Conservation (phyloP, 2,113 vertebrate species). For the Muscicapa adusta region DNA sequence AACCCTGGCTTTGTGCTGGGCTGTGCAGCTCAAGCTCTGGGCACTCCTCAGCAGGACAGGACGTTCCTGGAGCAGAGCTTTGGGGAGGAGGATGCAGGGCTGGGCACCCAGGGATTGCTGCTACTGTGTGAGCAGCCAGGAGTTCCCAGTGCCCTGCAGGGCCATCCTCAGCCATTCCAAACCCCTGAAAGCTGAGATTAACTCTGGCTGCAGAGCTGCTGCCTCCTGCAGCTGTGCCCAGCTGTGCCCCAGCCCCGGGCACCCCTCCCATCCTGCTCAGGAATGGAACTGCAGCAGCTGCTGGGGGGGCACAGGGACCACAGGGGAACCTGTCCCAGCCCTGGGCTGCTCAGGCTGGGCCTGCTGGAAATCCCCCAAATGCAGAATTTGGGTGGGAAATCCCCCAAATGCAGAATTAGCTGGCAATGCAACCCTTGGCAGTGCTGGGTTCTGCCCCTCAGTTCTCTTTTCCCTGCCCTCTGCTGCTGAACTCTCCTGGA, state of each 20-base stretch:
- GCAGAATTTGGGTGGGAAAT: too few species aligned
- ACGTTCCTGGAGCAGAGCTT: not conserved
- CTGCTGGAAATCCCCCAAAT: too few species aligned
- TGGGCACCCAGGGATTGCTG: not conserved
- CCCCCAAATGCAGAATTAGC: not conserved
- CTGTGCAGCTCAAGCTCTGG: too few species aligned
- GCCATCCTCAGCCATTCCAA: not conserved
- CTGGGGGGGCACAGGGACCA: not conserved
- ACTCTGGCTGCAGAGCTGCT: not conserved
- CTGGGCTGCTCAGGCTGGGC: too few species aligned
- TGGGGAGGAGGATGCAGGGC: not conserved
- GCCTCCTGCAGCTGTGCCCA: not conserved
- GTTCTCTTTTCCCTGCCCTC: not conserved
- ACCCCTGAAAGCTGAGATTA: rapidly evolving
- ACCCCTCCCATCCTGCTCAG: rapidly evolving
- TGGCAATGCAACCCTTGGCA: not conserved
- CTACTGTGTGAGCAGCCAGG: not conserved
- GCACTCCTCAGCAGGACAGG: not conserved
- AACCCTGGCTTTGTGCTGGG: too few species aligned
- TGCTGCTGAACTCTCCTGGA: not conserved
- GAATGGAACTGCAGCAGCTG: too few species aligned
- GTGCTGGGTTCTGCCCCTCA: not conserved
- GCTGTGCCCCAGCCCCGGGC: not conserved
- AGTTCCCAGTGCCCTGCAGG: not conserved
- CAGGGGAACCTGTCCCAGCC: not conserved